Conservation (phyloP, 2,888 invertebrate species). For the Globia sparganii region DNA sequence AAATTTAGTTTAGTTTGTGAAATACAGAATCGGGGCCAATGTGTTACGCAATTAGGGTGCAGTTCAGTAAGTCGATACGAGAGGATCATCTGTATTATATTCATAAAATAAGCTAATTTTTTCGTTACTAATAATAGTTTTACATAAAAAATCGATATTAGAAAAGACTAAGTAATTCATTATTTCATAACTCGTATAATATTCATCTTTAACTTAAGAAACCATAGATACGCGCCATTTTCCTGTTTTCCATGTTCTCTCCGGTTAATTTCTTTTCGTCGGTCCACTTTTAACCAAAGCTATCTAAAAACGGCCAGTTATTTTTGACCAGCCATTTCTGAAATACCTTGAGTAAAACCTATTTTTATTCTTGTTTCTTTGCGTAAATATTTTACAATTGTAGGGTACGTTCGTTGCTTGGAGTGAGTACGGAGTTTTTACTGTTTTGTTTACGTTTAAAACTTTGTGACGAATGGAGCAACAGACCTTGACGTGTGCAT, state of each 20-base stretch:
- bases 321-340: not conserved
- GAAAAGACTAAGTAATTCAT: not conserved
- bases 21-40: too few species aligned
- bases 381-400: conserved; percentile 33
- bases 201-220: conserved; percentile 7
- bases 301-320: not conserved
- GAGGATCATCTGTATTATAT: not conserved
- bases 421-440: conserved; percentile 31
- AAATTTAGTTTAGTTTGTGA: too few species aligned
- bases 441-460: conserved; percentile 54
- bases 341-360: not conserved
- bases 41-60: too few species aligned
- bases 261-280: not conserved
- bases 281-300: not conserved
- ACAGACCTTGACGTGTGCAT: conserved; percentile 48
- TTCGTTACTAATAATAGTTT: not conserved
- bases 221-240: conserved; percentile 12
- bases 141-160: too few species aligned
- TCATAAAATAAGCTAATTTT: not conserved
- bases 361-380: conserved; percentile 23
- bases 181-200: conserved; percentile 14
- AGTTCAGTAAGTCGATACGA: too few species aligned
- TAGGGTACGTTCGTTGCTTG: not conserved
- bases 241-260: conserved; percentile 1
- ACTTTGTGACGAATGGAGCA: conserved; percentile 48